Percentiles rank a stretch among this genome's conserved stretches.
Evolutionary conservation across 2,113 vertebrate genomes (phyloP).

Genomic region (Laticauda laticaudata): DNA sequence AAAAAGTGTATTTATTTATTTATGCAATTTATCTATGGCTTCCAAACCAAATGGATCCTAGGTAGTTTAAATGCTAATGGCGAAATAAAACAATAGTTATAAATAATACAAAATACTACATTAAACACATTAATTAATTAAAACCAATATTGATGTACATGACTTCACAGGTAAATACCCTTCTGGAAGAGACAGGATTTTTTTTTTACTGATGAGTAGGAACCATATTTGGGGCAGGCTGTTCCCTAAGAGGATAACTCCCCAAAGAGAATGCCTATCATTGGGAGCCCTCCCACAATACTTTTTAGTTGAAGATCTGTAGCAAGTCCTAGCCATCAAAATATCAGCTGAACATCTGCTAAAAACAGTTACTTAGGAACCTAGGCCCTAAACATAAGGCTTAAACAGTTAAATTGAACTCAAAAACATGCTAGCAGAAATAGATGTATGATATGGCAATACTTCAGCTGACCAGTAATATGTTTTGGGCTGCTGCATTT

Average conservation of each 20-base stretch:
- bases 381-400: neutral
- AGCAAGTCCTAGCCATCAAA: neutral
- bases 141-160: neutral
- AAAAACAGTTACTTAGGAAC: neutral
- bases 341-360: neutral
- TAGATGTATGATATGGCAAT: neutral
- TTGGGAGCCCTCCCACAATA: neutral
- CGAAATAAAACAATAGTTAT: neutral
- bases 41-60: neutral
- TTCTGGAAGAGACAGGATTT: neutral
- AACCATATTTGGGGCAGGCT: neutral
- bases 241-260: neutral
- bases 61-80: neutral
- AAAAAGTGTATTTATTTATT: neutral
- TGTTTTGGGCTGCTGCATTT: neutral
- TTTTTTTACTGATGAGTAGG: neutral
- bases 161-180: neutral
- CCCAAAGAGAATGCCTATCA: neutral
- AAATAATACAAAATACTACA: neutral
- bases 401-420: neutral
- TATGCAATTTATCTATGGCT: neutral
- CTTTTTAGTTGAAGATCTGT: neutral
- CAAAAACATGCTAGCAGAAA: neutral
- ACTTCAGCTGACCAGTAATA: neutral
- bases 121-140: neutral